A percentile compares a stretch with the other conserved stretches of the same genome.
Conservation (phyloP, 64 coral and sea anemone species). For the Trachythela sp. region DNA sequence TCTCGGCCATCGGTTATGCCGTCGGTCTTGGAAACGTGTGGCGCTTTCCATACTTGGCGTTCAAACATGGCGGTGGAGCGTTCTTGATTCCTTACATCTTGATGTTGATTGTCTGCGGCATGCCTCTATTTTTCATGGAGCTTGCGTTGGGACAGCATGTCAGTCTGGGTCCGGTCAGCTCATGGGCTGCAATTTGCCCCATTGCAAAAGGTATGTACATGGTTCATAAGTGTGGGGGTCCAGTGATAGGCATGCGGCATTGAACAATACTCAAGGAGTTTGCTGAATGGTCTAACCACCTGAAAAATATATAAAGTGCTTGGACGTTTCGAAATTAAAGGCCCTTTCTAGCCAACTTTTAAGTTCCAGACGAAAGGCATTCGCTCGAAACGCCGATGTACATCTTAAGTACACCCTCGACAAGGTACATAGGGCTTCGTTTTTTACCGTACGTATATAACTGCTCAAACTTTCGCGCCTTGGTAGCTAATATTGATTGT, state of each 20-base stretch:
- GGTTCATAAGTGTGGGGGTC: background rate
- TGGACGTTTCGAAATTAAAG: too few species aligned
- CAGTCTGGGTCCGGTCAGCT: conserved; percentile 83
- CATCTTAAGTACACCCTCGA: too few species aligned
- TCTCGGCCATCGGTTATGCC: conserved; percentile 88
- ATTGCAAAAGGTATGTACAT: conserved; percentile 74
- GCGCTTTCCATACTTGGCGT: conserved; percentile 90
- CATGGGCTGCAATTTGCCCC: conserved; percentile 95
- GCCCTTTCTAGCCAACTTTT: too few species aligned
- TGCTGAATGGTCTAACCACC: background rate
- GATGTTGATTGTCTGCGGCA: conserved; percentile 89
- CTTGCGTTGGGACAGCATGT: conserved; percentile 79
- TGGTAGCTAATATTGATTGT: too few species aligned
- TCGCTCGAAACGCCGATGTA: too few species aligned
- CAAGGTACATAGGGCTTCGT: too few species aligned
- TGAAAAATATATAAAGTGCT: too few species aligned
- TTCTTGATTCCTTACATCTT: conserved; percentile 87
- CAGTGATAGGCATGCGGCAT: background rate
- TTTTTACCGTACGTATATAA: too few species aligned
- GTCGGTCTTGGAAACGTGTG: conserved; percentile 94
- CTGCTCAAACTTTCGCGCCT: too few species aligned
- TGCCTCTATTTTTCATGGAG: conserved; percentile 99
- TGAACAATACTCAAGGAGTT: background rate
- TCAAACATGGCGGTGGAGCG: conserved; percentile 90
- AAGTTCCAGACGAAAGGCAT: too few species aligned